phyloP scores from a whole-genome alignment of 2,113 vertebrate species.

The Furnarius figulus region DNA sequence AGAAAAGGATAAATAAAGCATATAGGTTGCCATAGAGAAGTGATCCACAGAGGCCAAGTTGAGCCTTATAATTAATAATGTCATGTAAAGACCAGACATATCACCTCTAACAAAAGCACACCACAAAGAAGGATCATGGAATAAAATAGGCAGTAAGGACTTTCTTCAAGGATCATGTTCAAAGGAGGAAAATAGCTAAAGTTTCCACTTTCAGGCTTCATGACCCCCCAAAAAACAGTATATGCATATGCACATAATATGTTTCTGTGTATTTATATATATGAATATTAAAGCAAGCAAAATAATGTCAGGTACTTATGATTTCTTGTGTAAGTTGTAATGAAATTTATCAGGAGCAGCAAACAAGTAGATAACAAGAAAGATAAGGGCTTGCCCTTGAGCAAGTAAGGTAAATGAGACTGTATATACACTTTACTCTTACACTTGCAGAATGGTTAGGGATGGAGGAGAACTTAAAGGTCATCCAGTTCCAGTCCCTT shows the following conservation, averaged over 20 bases:
- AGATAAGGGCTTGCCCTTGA: neutral
- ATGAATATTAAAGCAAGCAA: neutral
- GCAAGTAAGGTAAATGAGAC: neutral
- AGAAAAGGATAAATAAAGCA: neutral
- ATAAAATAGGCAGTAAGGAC: neutral
- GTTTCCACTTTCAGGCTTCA: neutral
- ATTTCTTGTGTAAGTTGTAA: neutral
- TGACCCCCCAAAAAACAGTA: neutral
- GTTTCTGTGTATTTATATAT: neutral
- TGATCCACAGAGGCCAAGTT: neutral
- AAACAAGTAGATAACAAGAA: neutral
- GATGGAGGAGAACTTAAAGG: neutral
- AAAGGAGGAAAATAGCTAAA: neutral
- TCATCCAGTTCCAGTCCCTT: neutral
- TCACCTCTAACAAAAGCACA: neutral
- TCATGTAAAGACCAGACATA: neutral
- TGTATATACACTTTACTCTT: neutral
- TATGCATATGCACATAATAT: fast-evolving
- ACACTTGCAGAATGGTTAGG: neutral
- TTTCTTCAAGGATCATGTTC: neutral
- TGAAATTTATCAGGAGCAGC: neutral
- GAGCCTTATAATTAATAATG: neutral
- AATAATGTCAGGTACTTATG: neutral
- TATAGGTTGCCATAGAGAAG: neutral
- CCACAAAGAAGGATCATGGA: neutral